Conservation (phyloP, 2,888 invertebrate genomes). For the Acleris cristana region DNA sequence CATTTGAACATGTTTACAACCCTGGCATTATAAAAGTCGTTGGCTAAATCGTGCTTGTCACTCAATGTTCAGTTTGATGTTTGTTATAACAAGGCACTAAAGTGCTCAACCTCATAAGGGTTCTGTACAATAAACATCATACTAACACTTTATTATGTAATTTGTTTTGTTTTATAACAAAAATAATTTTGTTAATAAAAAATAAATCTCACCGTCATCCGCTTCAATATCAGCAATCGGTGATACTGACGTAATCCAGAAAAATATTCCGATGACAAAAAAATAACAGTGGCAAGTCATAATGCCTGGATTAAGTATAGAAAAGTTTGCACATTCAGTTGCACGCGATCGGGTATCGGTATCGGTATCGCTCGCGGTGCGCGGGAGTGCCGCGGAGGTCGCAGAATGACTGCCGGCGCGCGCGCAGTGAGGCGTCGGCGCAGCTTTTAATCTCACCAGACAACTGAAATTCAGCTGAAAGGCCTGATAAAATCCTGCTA, state of each 20-base stretch:
- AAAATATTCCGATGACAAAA: constrained; percentile 67
- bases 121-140: too few species aligned
- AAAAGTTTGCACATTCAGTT: constrained; percentile 40
- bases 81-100: too few species aligned
- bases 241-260: constrained; percentile 66
- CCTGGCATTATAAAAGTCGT: too few species aligned
- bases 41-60: too few species aligned
- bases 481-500: background rate
- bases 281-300: constrained; percentile 62
- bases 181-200: background rate
- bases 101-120: too few species aligned
- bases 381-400: constrained; percentile 36
- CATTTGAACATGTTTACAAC: too few species aligned
- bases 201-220: constrained; percentile 67
- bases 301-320: constrained; percentile 28
- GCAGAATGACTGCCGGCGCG: constrained; percentile 51
- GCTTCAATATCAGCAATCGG: constrained; percentile 70
- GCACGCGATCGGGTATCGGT: constrained; percentile 18
- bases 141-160: too few species aligned
- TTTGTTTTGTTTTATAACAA: too few species aligned
- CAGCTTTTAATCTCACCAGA: background rate
- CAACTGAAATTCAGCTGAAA: background rate
- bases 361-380: constrained; percentile 25
- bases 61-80: too few species aligned
- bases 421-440: constrained; percentile 34